phyloP scores from a whole-genome alignment of 2,797 vertebrate genomes.

The Mallotus villosus region DNA sequence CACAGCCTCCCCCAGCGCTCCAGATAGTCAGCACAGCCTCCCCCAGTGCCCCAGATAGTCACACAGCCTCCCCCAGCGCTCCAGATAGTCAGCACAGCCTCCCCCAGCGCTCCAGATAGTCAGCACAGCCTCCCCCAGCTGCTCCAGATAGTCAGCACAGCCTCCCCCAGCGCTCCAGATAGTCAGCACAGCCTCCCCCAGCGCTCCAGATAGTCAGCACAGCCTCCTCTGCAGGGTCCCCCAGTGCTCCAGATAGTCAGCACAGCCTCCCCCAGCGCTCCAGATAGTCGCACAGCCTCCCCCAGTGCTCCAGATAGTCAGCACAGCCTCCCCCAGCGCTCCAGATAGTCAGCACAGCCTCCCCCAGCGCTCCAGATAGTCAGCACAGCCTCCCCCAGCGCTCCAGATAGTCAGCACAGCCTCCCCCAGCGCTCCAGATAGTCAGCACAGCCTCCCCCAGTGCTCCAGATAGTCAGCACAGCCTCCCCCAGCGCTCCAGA shows the following conservation, averaged over 20 bases:
- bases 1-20: conserved; percentile 22
- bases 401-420: conserved; percentile 13
- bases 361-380: conserved; percentile 21
- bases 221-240: conserved; percentile 28
- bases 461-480: conserved; percentile 16
- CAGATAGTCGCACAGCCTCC: conserved; percentile 14
- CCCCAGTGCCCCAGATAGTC: conserved; percentile 19
- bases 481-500: conserved; percentile 23
- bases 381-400: conserved; percentile 22
- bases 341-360: conserved; percentile 14
- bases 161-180: conserved; percentile 23
- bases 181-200: conserved; percentile 20
- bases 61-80: conserved; percentile 24
- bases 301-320: conserved; percentile 22
- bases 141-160: conserved; percentile 15
- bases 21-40: conserved; percentile 16
- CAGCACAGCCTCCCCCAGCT: conserved; percentile 21
- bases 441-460: conserved; percentile 20
- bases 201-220: conserved; percentile 16
- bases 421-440: conserved; percentile 24
- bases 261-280: conserved; percentile 22
- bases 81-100: conserved; percentile 14
- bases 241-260: conserved; percentile 21
- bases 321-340: conserved; percentile 23
- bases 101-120: conserved; percentile 21